Evolutionary conservation across 2,888 invertebrate species (phyloP).

Genomic region (Dicycla oo): DNA sequence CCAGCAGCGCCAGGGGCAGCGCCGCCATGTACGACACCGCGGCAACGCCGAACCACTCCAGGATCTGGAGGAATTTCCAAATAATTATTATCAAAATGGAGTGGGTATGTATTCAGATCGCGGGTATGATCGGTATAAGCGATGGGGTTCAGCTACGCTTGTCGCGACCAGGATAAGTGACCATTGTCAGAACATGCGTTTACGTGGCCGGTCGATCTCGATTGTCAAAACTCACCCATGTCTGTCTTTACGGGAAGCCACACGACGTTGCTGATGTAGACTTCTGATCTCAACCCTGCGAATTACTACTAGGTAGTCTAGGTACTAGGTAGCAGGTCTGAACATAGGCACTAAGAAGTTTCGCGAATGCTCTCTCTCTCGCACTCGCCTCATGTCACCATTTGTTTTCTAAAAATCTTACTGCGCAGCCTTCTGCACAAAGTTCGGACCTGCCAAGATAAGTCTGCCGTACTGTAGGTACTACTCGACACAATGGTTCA

Average conservation of each 20-base stretch:
- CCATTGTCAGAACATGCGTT: neutral
- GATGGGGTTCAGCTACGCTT: neutral
- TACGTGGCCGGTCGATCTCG: neutral
- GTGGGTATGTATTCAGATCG: neutral
- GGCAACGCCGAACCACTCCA: slow-evolving; percentile 85
- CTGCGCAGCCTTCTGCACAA: too few relatives aligned
- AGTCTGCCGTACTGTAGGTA: too few relatives aligned
- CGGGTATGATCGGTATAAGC: neutral
- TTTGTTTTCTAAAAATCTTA: too few relatives aligned
- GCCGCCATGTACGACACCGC: slow-evolving; percentile 81
- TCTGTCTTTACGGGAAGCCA: neutral
- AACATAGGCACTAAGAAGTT: too few relatives aligned
- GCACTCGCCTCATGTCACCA: too few relatives aligned
- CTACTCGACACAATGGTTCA: neutral
- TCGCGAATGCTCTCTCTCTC: too few relatives aligned
- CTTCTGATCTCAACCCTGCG: neutral
- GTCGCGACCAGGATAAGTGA: neutral
- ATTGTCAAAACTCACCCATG: neutral
- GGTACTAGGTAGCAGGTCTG: too few relatives aligned
- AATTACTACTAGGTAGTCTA: neutral
- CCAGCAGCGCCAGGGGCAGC: slow-evolving; percentile 83
- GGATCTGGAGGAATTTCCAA: slow-evolving; percentile 67
- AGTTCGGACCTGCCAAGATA: too few relatives aligned
- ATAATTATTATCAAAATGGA: neutral
- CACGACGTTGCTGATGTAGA: neutral